These are phyloP conservation scores for Arremon brunneinucha DNA, from an alignment of 2,797 vertebrate species.

Conservation along the genomic window DNA sequence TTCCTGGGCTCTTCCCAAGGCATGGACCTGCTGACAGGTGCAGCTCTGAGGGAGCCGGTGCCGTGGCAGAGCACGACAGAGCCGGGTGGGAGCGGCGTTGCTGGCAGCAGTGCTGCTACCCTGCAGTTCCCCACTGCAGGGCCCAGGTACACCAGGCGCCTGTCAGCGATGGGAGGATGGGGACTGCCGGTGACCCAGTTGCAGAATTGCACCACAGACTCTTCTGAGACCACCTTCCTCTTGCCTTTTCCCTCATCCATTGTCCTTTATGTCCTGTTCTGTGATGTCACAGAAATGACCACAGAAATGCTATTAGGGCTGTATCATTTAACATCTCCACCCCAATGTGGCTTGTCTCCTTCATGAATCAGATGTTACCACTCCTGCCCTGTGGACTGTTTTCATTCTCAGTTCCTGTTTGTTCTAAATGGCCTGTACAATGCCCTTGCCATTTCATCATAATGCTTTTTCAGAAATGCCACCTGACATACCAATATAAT, in stretches of 20 bases:
- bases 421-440: neutral
- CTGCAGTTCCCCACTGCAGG: neutral
- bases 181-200: neutral
- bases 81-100: fast-evolving
- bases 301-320: neutral
- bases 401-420: neutral
- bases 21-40: fast-evolving
- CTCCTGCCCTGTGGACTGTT: neutral
- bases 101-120: neutral
- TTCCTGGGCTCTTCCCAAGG: neutral
- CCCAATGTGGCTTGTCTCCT: neutral
- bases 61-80: neutral
- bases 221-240: neutral
- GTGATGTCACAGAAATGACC: neutral
- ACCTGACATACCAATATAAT: neutral
- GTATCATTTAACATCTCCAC: neutral
- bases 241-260: neutral
- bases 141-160: neutral
- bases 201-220: neutral
- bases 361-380: neutral
- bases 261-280: neutral
- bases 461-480: neutral
- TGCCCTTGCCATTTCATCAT: neutral
- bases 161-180: neutral
- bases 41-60: neutral